Evolutionary conservation across 2,113 vertebrate species (phyloP).

Genomic region (Prunella himalayana): DNA sequence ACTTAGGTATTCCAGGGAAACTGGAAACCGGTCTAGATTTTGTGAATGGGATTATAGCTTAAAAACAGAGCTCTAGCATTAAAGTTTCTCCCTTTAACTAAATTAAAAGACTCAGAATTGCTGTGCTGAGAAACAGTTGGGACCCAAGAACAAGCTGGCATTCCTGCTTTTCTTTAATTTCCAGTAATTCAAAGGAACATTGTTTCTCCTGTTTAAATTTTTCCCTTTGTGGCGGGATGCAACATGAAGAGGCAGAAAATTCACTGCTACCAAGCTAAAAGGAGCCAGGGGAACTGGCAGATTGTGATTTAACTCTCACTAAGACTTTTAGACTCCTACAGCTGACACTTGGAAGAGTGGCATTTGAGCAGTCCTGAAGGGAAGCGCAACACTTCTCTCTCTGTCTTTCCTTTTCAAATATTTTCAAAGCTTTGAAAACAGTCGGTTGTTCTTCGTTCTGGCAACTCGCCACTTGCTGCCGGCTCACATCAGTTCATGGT

Average conservation of each 20-base stretch:
- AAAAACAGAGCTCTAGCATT: background rate
- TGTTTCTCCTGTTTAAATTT: slow-evolving; percentile 21
- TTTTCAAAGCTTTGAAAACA: slow-evolving; percentile 67
- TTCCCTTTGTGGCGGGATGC: slow-evolving; percentile 12
- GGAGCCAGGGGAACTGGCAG: background rate
- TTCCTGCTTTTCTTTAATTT: background rate
- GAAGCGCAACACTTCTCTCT: slow-evolving; percentile 38
- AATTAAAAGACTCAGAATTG: background rate
- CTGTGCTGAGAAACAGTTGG: background rate
- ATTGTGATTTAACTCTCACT: slow-evolving; percentile 25
- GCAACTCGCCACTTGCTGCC: slow-evolving; percentile 18
- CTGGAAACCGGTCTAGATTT: background rate
- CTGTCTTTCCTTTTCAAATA: slow-evolving; percentile 51
- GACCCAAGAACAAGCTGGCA: background rate
- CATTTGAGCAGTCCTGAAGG: slow-evolving; percentile 42
- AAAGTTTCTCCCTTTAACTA: background rate
- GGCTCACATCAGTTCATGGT: slow-evolving; percentile 26
- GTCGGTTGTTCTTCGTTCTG: slow-evolving; percentile 24
- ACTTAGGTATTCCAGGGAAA: background rate
- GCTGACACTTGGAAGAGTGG: background rate
- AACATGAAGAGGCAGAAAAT: slow-evolving; percentile 47
- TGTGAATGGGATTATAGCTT: background rate
- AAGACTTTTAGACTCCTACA: slow-evolving; percentile 27
- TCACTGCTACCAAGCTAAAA: background rate
- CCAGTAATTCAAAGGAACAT: slow-evolving; percentile 38